Evolutionary conservation across 2,797 vertebrate species (phyloP).

Genomic region (Sparidentex hasta): DNA sequence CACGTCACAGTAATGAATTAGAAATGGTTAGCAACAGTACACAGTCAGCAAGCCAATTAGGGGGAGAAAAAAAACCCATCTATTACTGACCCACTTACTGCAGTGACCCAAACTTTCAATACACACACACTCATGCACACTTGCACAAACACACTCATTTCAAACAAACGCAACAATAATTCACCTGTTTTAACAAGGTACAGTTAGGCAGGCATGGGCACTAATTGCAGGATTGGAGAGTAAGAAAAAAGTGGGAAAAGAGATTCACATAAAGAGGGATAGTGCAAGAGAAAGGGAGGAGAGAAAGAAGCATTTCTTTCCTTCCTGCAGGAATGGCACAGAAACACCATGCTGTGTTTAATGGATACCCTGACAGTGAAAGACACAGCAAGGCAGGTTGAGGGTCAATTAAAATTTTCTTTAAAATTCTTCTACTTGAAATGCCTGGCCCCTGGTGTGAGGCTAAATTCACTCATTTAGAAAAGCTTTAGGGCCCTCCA

Average conservation of each 20-base stretch:
- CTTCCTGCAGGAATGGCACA: constrained; percentile 40
- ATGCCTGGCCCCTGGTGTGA: constrained; percentile 58
- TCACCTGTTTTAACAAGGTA: constrained; percentile 73
- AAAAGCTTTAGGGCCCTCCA: constrained; percentile 57
- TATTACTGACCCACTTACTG: constrained; percentile 52
- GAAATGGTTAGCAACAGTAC: constrained; percentile 71
- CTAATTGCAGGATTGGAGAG: constrained; percentile 59
- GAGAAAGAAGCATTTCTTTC: constrained; percentile 59
- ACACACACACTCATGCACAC: constrained; percentile 1
- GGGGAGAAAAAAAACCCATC: constrained; percentile 63
- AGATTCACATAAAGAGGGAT: constrained; percentile 44
- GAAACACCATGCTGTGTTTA: constrained; percentile 71
- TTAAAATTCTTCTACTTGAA: constrained; percentile 70
- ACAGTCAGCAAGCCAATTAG: constrained; percentile 72
- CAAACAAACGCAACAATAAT: constrained; percentile 54
- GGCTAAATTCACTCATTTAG: constrained; percentile 69
- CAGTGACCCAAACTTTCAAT: constrained; percentile 50
- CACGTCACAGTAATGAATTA: constrained; percentile 70
- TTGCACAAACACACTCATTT: constrained; percentile 39
- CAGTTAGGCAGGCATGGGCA: constrained; percentile 38
- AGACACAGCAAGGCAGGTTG: constrained; percentile 62
- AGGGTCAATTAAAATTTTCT: constrained; percentile 77
- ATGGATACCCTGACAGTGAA: constrained; percentile 69
- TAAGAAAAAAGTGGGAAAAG: constrained; percentile 34
- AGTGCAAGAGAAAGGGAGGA: constrained; percentile 26